phyloP scores from a whole-genome alignment of 2,888 invertebrate genomes.

The Xylophagus ater region DNA sequence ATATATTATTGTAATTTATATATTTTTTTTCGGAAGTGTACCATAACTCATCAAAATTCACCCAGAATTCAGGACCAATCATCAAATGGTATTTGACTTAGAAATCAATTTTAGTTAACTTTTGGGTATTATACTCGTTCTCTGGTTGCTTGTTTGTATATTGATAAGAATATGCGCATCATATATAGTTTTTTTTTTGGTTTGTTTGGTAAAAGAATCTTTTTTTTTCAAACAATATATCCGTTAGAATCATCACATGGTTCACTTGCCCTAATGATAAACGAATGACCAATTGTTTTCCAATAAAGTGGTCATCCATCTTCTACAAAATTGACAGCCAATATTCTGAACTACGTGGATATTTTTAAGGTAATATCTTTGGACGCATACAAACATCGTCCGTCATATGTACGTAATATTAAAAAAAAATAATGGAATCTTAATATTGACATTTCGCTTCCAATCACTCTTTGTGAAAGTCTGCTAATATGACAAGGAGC shows the following conservation, averaged over 20 bases:
- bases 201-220: background rate
- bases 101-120: constrained; percentile 12
- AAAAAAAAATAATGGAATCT: too few relatives aligned
- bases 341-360: too few relatives aligned
- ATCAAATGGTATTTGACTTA: constrained; percentile 12
- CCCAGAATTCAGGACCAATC: too few relatives aligned
- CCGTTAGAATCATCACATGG: background rate
- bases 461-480: too few relatives aligned
- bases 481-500: too few relatives aligned
- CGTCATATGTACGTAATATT: too few relatives aligned
- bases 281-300: constrained; percentile 36
- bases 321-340: constrained; percentile 23
- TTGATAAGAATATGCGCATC: constrained; percentile 11
- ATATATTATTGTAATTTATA: constrained; percentile 12
- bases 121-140: too few relatives aligned
- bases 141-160: constrained; percentile 9
- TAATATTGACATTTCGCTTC: too few relatives aligned
- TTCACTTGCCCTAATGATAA: constrained; percentile 21
- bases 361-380: too few relatives aligned
- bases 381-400: too few relatives aligned
- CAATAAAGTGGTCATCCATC: constrained; percentile 36
- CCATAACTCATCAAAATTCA: background rate
- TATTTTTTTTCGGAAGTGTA: background rate
- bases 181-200: background rate
- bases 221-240: too few relatives aligned